These are phyloP conservation scores for Cecropterus lyciades DNA, from an alignment of 1,140 invertebrate genomes.

Conservation along the genomic window DNA sequence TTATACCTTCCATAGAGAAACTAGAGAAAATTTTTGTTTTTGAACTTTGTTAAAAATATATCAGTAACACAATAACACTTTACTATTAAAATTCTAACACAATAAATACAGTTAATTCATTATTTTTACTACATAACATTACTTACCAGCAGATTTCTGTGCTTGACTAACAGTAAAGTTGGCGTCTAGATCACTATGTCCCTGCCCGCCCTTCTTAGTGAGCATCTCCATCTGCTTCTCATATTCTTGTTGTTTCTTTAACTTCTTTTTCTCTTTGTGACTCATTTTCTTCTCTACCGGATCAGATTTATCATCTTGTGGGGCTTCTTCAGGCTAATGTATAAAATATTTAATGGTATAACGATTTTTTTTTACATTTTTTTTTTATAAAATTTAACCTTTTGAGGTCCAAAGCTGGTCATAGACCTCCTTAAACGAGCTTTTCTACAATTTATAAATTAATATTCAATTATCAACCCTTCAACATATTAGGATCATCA, in stretches of 20 bases:
- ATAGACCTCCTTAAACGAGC: too few relatives aligned
- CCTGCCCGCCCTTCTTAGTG: constrained; percentile 94
- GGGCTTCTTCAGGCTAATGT: constrained; percentile 33
- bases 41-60: too few relatives aligned
- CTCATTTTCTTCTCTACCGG: constrained; percentile 90
- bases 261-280: constrained; percentile 97
- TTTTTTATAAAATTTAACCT: too few relatives aligned
- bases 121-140: neutral
- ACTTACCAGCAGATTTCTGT: constrained; percentile 90
- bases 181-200: constrained; percentile 94
- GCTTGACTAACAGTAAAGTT: constrained; percentile 98
- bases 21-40: neutral
- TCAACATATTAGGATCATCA: too few relatives aligned
- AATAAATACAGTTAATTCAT: neutral
- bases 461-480: too few relatives aligned
- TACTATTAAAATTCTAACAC: too few relatives aligned
- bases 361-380: too few relatives aligned
- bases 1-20: too few relatives aligned
- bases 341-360: neutral
- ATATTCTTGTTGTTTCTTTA: constrained; percentile 97
- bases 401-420: too few relatives aligned
- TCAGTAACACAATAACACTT: too few relatives aligned
- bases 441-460: too few relatives aligned
- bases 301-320: constrained; percentile 52
- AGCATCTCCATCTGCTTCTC: constrained; percentile 95